Conservation (phyloP, 2,113 vertebrate genomes). For the Nothoprocta pentlandii region DNA sequence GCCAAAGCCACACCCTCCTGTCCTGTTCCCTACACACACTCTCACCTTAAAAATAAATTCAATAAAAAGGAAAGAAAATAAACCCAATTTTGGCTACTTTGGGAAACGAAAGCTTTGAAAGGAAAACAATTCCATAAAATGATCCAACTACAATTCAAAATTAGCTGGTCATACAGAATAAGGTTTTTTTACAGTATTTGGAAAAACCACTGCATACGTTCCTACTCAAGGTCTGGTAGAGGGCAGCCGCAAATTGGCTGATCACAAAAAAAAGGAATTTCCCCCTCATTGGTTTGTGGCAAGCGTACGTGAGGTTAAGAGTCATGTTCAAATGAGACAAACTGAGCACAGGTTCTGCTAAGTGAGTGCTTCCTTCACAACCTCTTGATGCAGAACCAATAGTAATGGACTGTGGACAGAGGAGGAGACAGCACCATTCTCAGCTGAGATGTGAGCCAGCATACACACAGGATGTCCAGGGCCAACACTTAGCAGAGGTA, state of each 20-base stretch:
- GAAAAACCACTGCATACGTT: slow-evolving; percentile 58
- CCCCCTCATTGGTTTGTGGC: slow-evolving; percentile 35
- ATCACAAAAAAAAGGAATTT: slow-evolving; percentile 66
- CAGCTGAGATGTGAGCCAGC: neutral
- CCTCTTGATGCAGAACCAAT: neutral
- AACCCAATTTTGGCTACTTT: slow-evolving; percentile 21
- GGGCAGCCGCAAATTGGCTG: slow-evolving; percentile 59
- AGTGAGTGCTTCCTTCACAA: neutral
- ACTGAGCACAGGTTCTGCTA: neutral
- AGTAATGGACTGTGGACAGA: neutral
- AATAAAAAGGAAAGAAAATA: slow-evolving; percentile 51
- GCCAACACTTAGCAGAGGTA: neutral
- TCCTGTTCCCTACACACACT: neutral
- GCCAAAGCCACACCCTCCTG: neutral
- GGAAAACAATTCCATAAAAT: slow-evolving; percentile 62
- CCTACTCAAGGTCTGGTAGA: slow-evolving; percentile 37
- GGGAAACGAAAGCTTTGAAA: slow-evolving; percentile 21
- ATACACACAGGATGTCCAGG: neutral
- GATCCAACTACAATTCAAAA: slow-evolving; percentile 46
- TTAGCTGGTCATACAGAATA: slow-evolving; percentile 4
- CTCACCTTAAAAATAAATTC: slow-evolving; percentile 51
- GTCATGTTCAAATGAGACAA: neutral
- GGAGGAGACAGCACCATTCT: neutral
- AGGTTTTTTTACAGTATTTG: slow-evolving; percentile 43
- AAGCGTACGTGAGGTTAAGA: slow-evolving; percentile 26